These are phyloP conservation scores for Priocnemis perturbator DNA, from an alignment of 2,888 invertebrate species.

Conservation along the genomic window DNA sequence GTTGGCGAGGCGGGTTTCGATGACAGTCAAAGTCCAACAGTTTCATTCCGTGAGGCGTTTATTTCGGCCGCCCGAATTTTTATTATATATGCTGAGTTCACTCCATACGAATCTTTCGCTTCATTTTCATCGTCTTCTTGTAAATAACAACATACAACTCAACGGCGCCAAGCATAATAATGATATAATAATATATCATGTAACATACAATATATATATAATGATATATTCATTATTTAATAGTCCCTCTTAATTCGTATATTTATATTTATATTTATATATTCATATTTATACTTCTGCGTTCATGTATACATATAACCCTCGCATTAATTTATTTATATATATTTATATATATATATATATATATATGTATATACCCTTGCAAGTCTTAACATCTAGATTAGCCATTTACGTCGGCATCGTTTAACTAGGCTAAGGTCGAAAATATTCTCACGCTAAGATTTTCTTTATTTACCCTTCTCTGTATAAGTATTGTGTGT, in stretches of 20 bases:
- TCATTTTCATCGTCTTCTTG: constrained; percentile 39
- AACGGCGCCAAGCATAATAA: constrained; percentile 72
- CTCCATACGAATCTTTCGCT: constrained; percentile 59
- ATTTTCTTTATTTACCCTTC: constrained; percentile 8
- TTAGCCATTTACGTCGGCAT: constrained; percentile 58
- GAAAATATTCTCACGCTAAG: constrained; percentile 36
- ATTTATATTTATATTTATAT: constrained; percentile 56
- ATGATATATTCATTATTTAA: constrained; percentile 61
- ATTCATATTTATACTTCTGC: constrained; percentile 67
- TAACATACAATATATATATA: constrained; percentile 71
- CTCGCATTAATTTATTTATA: constrained; percentile 21
- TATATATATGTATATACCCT: constrained; percentile 55
- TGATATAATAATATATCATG: constrained; percentile 66
- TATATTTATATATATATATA: constrained; percentile 11
- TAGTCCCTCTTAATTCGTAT: constrained; percentile 60
- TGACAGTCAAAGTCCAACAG: constrained; percentile 4
- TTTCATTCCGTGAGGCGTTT: constrained; percentile 38
- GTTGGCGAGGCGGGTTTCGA: not conserved
- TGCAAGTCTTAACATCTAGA: constrained; percentile 44
- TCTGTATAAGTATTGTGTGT: too few relatives aligned
- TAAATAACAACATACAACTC: constrained; percentile 72
- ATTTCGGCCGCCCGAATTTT: constrained; percentile 45
- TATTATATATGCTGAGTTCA: constrained; percentile 57
- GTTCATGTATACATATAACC: constrained; percentile 45
- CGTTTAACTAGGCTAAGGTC: constrained; percentile 58